A percentile compares a stretch with the other conserved stretches of the same genome.
phyloP scores from a whole-genome alignment of 2,113 vertebrate genomes.

The Turnix velox region DNA sequence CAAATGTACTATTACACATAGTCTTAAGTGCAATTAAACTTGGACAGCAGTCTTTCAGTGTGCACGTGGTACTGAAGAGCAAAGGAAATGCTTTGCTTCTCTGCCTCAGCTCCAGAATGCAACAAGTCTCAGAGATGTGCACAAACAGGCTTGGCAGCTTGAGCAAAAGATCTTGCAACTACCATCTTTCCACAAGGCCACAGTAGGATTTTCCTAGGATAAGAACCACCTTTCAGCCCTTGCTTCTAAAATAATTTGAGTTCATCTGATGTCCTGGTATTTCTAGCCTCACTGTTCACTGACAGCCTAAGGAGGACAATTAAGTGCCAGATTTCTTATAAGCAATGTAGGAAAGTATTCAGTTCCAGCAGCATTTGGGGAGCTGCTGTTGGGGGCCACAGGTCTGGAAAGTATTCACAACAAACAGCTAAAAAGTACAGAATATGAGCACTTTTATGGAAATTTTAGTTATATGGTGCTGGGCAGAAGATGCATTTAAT shows the following conservation, averaged over 20 bases:
- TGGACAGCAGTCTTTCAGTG: neutral
- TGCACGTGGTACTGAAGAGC: accelerated
- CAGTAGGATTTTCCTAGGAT: neutral
- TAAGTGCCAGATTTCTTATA: neutral
- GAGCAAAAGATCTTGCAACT: neutral
- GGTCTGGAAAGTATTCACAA: neutral
- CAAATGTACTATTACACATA: neutral
- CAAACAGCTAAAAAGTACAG: neutral
- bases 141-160: neutral
- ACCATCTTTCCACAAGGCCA: neutral
- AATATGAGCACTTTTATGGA: neutral
- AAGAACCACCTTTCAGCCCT: neutral
- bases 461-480: neutral
- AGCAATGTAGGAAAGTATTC: neutral
- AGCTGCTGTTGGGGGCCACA: neutral
- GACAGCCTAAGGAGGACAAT: neutral
- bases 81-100: neutral
- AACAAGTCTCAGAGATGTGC: neutral
- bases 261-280: neutral
- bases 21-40: neutral
- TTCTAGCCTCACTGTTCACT: neutral
- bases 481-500: neutral
- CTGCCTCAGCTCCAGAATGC: accelerated
- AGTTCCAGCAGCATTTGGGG: neutral
- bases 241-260: neutral